phyloP scores from a whole-genome alignment of 2,113 vertebrate genomes.

The Saimiri boliviensis region DNA sequence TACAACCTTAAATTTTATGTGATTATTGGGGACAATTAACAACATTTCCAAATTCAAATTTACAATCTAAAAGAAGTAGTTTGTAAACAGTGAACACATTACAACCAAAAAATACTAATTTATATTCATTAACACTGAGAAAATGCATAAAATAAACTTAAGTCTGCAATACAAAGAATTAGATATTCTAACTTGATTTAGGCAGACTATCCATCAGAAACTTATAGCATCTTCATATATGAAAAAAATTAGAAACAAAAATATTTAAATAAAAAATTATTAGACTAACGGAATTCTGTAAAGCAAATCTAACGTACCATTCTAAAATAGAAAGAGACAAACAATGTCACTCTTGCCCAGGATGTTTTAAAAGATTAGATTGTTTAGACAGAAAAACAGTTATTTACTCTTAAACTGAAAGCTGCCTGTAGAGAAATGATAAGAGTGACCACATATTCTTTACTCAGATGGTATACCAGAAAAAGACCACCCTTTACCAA shows the following conservation, averaged over 20 bases:
- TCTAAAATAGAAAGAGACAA: background rate
- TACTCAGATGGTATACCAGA: background rate
- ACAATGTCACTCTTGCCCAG: background rate
- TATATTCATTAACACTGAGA: background rate
- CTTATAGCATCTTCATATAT: constrained; percentile 10
- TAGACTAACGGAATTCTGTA: background rate
- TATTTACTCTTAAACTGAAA: background rate
- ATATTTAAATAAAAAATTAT: background rate
- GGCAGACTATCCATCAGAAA: background rate
- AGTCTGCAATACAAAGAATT: background rate
- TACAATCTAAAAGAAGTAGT: background rate
- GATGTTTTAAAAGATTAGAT: background rate
- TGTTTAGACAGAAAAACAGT: background rate
- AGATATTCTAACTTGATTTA: constrained; percentile 19
- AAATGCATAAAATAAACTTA: constrained; percentile 37
- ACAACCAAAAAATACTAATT: constrained; percentile 42
- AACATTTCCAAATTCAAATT: constrained; percentile 9
- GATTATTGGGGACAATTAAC: constrained; percentile 20
- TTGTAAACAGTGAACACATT: background rate
- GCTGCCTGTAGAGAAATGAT: background rate
- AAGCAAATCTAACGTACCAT: background rate
- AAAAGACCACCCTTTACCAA: background rate
- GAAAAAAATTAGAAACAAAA: constrained; percentile 60
- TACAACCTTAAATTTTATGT: constrained; percentile 11
- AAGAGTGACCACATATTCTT: background rate